A percentile compares a stretch with the other conserved stretches of the same genome.
These are phyloP conservation scores for Chironomus striatipennis DNA, from an alignment of 1,140 invertebrate species.

Conservation along the genomic window DNA sequence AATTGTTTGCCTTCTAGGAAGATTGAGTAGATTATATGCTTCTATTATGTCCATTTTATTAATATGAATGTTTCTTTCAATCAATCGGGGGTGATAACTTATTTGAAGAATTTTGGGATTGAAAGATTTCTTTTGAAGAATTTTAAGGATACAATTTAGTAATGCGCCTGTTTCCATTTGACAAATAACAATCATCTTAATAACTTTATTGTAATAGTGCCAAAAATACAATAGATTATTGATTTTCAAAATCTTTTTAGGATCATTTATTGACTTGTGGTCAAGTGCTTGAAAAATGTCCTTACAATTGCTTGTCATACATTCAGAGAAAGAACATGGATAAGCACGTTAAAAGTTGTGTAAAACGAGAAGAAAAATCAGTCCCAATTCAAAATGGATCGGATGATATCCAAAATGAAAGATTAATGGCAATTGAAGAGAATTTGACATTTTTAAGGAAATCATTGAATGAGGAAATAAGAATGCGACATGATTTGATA, in stretches of 20 bases:
- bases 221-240: no score
- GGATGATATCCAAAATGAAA: slow-evolving; percentile 29
- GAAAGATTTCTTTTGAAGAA: no score
- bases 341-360: slow-evolving; percentile 49
- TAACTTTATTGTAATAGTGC: no score
- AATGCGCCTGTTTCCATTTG: no score
- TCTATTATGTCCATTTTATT: no score
- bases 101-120: no score
- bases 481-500: slow-evolving; percentile 36
- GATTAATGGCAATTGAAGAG: slow-evolving; percentile 34
- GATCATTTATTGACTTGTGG: slow-evolving; percentile 56
- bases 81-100: no score
- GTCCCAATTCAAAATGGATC: not conserved
- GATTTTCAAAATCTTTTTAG: slow-evolving; percentile 33
- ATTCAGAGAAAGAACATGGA: slow-evolving; percentile 49
- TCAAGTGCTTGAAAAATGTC: slow-evolving; percentile 57
- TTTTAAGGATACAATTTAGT: no score
- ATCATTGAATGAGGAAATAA: slow-evolving; percentile 38
- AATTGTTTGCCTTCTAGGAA: no score
- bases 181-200: no score
- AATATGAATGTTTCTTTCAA: no score
- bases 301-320: slow-evolving; percentile 55
- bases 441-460: slow-evolving; percentile 35
- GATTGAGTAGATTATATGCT: no score
- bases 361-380: slow-evolving; percentile 32